A percentile compares a stretch with the other conserved stretches of the same genome.
phyloP scores from a whole-genome alignment of 2,888 invertebrate species.

The Phaedon cochleariae region DNA sequence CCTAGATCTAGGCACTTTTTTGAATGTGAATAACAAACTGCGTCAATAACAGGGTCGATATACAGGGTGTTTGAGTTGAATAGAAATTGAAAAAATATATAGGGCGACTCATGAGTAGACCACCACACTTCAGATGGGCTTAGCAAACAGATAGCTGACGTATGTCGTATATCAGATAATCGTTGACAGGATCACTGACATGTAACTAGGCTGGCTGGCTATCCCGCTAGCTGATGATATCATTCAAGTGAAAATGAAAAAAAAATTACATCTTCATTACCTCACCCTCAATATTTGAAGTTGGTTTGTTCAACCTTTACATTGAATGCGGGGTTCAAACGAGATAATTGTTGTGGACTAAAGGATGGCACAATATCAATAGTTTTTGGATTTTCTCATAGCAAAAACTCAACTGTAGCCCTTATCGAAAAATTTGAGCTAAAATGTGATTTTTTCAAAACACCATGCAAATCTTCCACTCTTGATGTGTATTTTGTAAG shows the following conservation, averaged over 20 bases:
- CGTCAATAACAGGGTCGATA: too few relatives aligned
- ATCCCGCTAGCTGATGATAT: too few relatives aligned
- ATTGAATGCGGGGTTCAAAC: slow-evolving; percentile 10
- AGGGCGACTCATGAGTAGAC: too few relatives aligned
- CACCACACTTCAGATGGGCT: too few relatives aligned
- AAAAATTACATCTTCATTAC: slow-evolving; percentile 4
- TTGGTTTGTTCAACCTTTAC: background rate
- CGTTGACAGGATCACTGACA: too few relatives aligned
- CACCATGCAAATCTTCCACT: background rate
- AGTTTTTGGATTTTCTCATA: slow-evolving; percentile 1
- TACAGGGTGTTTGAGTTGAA: too few relatives aligned
- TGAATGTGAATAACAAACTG: too few relatives aligned
- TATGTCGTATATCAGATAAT: too few relatives aligned
- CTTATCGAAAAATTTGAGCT: slow-evolving; percentile 1
- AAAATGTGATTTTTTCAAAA: slow-evolving; percentile 6
- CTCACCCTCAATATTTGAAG: slow-evolving; percentile 8
- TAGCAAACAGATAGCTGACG: too few relatives aligned
- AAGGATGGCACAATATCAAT: slow-evolving; percentile 8
- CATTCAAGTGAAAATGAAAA: slow-evolving; percentile 20
- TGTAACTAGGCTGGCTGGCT: too few relatives aligned
- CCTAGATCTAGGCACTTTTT: too few relatives aligned
- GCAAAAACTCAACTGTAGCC: background rate
- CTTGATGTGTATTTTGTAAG: background rate
- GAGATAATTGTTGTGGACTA: slow-evolving; percentile 15
- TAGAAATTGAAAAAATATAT: too few relatives aligned